Evolutionary conservation across 2,797 vertebrate species (phyloP).

Genomic region (Protosalanx chinensis): DNA sequence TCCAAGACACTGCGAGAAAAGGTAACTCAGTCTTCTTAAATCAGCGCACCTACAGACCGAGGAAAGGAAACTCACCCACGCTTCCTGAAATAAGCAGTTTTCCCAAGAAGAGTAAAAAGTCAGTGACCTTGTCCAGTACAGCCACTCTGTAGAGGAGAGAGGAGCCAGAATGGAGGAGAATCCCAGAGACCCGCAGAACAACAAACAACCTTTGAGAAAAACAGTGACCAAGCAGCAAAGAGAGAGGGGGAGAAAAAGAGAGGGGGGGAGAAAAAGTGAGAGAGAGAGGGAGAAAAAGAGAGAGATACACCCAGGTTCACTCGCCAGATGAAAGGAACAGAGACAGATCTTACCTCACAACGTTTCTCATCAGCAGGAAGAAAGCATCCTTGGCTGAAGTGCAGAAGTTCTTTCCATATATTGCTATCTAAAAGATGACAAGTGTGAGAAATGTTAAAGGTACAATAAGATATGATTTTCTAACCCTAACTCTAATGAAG

Average conservation of each 20-base stretch:
- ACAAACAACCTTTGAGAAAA: neutral
- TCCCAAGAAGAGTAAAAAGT: slow-evolving; percentile 90
- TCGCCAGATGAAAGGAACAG: neutral
- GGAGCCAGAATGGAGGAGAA: slow-evolving; percentile 10
- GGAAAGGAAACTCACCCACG: slow-evolving; percentile 82
- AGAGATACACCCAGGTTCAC: neutral
- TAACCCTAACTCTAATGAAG: neutral
- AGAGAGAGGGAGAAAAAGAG: neutral
- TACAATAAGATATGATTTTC: no score
- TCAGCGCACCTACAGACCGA: no score
- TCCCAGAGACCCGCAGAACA: slow-evolving; percentile 4
- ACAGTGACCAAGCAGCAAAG: slow-evolving; percentile 18
- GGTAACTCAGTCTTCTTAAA: no score
- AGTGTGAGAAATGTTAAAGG: neutral
- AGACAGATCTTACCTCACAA: slow-evolving; percentile 79
- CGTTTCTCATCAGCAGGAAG: slow-evolving; percentile 92
- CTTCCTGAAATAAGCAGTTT: slow-evolving; percentile 90
- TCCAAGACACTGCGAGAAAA: no score
- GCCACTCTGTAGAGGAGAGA: slow-evolving; percentile 75
- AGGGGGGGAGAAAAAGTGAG: neutral
- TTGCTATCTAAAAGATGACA: slow-evolving; percentile 80
- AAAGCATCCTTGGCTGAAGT: slow-evolving; percentile 90
- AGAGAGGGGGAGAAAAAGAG: neutral
- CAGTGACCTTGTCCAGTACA: slow-evolving; percentile 91
- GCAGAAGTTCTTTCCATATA: slow-evolving; percentile 96